Percentiles rank a stretch among this genome's conserved stretches.
Conservation (phyloP, 2,888 invertebrate genomes). For the Falcaria lacertinaria region DNA sequence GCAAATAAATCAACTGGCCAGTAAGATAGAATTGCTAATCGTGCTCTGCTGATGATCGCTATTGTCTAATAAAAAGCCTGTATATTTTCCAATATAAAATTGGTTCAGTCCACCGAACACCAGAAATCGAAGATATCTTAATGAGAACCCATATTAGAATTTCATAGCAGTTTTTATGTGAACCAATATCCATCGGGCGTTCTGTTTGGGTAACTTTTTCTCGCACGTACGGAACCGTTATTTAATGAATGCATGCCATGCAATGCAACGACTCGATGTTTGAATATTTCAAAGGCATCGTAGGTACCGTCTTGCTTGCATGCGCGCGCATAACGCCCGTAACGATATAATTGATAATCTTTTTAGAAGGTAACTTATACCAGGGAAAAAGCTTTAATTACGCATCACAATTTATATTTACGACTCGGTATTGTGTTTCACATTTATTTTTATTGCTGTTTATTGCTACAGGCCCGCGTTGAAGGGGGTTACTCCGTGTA, state of each 20-base stretch:
- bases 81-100: not conserved
- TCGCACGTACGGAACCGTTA: slow-evolving; percentile 22
- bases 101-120: not conserved
- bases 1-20: too few relatives aligned
- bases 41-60: too few relatives aligned
- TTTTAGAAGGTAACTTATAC: slow-evolving; percentile 22
- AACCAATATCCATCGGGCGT: not conserved
- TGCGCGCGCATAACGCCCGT: slow-evolving; percentile 15
- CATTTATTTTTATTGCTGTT: not conserved
- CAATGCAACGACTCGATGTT: slow-evolving; percentile 17
- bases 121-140: not conserved
- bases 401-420: slow-evolving; percentile 16
- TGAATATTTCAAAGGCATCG: slow-evolving; percentile 22
- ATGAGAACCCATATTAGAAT: not conserved
- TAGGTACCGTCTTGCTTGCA: slow-evolving; percentile 26
- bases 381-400: slow-evolving; percentile 24
- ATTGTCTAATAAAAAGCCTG: too few relatives aligned
- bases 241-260: slow-evolving; percentile 21
- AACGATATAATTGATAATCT: slow-evolving; percentile 32
- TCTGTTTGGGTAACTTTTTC: slow-evolving; percentile 7
- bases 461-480: not conserved
- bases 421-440: slow-evolving; percentile 14
- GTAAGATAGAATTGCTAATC: too few relatives aligned
- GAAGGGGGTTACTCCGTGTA: not conserved
- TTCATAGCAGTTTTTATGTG: not conserved